Evolutionary conservation across 2,888 invertebrate genomes (phyloP).

Genomic region (Rhagonycha fulva): DNA sequence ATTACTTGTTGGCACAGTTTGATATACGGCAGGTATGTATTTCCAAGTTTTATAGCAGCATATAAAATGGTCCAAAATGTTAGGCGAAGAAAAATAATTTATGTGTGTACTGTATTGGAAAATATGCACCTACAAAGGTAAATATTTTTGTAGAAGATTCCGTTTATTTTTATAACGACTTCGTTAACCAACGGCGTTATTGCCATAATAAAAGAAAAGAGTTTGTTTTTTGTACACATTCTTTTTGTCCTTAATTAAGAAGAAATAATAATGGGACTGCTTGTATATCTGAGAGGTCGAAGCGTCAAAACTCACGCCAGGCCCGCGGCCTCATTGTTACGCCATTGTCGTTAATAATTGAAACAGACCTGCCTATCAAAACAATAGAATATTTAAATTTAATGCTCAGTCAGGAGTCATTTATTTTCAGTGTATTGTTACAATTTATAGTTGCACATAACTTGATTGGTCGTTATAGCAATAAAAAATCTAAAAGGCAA

Average conservation of each 20-base stretch:
- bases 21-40: neutral
- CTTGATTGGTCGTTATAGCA: neutral
- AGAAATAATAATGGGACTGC: too few relatives aligned
- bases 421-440: neutral
- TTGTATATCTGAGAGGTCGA: too few relatives aligned
- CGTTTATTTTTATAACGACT: neutral
- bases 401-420: neutral
- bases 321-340: too few relatives aligned
- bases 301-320: too few relatives aligned
- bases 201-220: too few relatives aligned
- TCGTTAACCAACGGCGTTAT: neutral
- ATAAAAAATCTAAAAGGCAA: neutral
- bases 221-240: too few relatives aligned
- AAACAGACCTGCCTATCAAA: neutral
- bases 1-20: neutral
- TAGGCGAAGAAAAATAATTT: neutral
- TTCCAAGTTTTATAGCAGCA: neutral
- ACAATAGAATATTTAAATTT: neutral
- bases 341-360: too few relatives aligned
- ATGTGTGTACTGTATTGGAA: too few relatives aligned
- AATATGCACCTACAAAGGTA: neutral
- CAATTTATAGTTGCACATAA: neutral
- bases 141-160: neutral
- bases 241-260: too few relatives aligned
- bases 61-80: neutral